Percentiles rank a stretch among this genome's conserved stretches.
phyloP scores from a whole-genome alignment of 92 coral and sea anemone species.

The Anthopleura xanthogrammica region DNA sequence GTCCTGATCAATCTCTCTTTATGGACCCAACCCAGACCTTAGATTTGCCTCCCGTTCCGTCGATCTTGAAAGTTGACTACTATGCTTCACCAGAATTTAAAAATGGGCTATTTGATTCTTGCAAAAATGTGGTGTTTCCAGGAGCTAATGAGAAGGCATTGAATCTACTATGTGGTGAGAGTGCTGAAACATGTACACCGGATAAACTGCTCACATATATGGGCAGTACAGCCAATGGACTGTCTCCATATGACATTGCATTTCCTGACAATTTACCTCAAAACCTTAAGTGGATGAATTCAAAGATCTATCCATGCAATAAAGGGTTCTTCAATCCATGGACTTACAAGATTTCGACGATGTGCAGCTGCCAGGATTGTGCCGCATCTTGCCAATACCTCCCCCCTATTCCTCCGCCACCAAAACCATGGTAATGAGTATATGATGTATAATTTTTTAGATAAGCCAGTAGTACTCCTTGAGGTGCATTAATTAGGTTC shows the following conservation, averaged over 20 bases:
- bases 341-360: conserved; percentile 51
- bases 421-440: not conserved
- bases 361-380: conserved; percentile 83
- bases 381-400: conserved; percentile 55
- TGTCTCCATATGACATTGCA: conserved; percentile 56
- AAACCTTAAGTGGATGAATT: conserved; percentile 64
- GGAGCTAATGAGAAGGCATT: conserved; percentile 71
- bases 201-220: conserved; percentile 52
- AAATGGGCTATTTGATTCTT: conserved; percentile 79
- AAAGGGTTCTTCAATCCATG: conserved; percentile 62
- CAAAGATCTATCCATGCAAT: conserved; percentile 50
- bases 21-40: conserved; percentile 40
- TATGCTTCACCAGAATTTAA: conserved; percentile 60
- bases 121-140: conserved; percentile 84
- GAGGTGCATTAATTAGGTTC: too few relatives aligned
- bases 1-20: conserved; percentile 79
- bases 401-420: conserved; percentile 54
- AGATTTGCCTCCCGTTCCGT: not conserved
- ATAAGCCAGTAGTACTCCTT: too few relatives aligned
- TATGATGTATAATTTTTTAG: too few relatives aligned
- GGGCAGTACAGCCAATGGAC: conserved; percentile 70
- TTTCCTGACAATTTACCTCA: conserved; percentile 46
- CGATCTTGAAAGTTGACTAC: conserved; percentile 34
- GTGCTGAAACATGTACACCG: conserved; percentile 76
- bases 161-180: conserved; percentile 68